Evolutionary conservation across 2,888 invertebrate species (phyloP), one percentile per base, ranked within the genome.

Genomic region (Epiblema foenella): DNA sequence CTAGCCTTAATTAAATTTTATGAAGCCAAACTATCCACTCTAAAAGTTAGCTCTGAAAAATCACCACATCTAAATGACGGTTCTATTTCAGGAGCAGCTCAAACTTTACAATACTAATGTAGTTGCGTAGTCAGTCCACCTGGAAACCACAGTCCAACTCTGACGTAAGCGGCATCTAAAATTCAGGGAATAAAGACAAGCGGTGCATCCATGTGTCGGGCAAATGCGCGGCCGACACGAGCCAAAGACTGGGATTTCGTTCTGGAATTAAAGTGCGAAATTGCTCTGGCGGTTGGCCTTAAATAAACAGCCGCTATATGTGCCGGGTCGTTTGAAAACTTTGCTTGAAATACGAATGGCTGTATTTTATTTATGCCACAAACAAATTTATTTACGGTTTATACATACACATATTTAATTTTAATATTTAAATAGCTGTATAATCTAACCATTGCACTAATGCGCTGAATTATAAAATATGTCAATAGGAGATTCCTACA

Each of bases 1-100:
- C 91, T 86, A 66, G 82, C 85, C 84, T 91, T 93, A 93, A 93
- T 93, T 93, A 92, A 89, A 93, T 93, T 93, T 92, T 87, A 90
- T 89, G 84, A 83, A 79, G 76, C 79, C 81, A 81, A 82, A 83
- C 85, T 85, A 84, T 80, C 77, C 68, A 71, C 73, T 73, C 75
- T 75, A 76, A 76, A 78, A 75, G 74, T 75, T 77, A 76, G 68
- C 75, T 70, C 57, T 64, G 74, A 76, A 79, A 78, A 75, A 76
- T 75, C 52, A 73, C 74, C 69, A 69, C 80, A 82, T 81, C 80
- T 74, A 79, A 84, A 79, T 77, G 85, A 77, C 78, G 79, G 76
- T 74, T 73, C 77, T 82, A 81, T 85, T 81, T 81, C 76, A 77
- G 76, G 52, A 72, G 65, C 5, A n/a, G 67, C 58, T 62, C 58